Evolutionary conservation across 2,888 invertebrate species (phyloP).

Genomic region (Drosophila incognita): DNA sequence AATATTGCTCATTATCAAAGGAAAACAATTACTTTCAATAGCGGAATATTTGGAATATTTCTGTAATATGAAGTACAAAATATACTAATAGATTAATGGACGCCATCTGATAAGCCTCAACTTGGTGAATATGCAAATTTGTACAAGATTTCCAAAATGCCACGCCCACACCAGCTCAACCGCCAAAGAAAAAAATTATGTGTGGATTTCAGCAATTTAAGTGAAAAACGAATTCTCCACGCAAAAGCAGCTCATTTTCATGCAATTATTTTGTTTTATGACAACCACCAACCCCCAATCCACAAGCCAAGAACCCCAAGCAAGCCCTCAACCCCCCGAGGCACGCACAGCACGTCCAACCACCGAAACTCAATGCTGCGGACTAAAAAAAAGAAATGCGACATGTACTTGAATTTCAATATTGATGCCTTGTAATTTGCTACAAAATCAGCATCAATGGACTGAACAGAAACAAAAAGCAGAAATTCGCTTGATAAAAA

Average conservation of each 20-base stretch:
- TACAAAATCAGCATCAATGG: constrained; percentile 66
- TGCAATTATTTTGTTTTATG: constrained; percentile 64
- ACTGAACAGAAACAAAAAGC: constrained; percentile 45
- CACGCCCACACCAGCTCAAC: background rate
- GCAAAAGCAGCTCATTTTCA: constrained; percentile 61
- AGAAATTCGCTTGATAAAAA: constrained; percentile 14
- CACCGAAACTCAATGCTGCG: constrained; percentile 15
- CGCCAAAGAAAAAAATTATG: background rate
- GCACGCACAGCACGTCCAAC: background rate
- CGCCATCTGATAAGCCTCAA: constrained; percentile 2
- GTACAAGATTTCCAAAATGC: constrained; percentile 5
- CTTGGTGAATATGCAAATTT: constrained; percentile 47
- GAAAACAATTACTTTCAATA: too few relatives aligned
- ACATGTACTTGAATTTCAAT: constrained; percentile 69
- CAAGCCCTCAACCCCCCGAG: background rate
- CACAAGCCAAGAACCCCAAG: background rate
- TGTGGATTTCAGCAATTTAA: constrained; percentile 24
- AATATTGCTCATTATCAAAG: too few relatives aligned
- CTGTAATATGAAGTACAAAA: background rate
- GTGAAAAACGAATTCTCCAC: constrained; percentile 17
- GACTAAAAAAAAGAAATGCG: constrained; percentile 55
- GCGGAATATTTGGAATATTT: background rate
- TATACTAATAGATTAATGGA: background rate
- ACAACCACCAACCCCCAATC: constrained; percentile 3
- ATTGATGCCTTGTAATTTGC: constrained; percentile 70